Base-by-base conservation (phyloP, 23 tunicate species). In the Corella eumyota region DNA sequence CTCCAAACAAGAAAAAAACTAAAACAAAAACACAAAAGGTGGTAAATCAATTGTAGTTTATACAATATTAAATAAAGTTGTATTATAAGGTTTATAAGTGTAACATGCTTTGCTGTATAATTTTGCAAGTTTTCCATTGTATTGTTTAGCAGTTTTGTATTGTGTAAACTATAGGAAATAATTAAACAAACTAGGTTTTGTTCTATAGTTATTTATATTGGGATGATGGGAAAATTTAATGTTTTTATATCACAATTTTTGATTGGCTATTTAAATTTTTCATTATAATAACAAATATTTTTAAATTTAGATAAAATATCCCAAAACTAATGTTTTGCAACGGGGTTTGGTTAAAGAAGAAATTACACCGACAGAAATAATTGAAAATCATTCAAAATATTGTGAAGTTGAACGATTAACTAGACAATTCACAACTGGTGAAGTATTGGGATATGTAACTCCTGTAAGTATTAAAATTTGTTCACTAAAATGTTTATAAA, bases 401-500 rank as follows among this genome's bases (percentile, higher is more conserved):
- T 78, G 84, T 36, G 60, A 66, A 32, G 25, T 29, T 20, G 76
- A 86, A 2, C 71, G 71, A 60, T 45, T 50, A 15, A 31, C 21
- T 22, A 46, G 85, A 30, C 62, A 64, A 2, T 86, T 86, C 53
- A 38, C 59, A 23, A 27, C 80, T 35, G 95, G 95, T 2, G 70
- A 77, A 17, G 75, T 71, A 7, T 77, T 86, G 49, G 85, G 74
- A 49, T 86, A 86, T 72, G 80, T 86, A 2, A 86, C 85, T 46
- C 95, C 87, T 15, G 85, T 86, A 65, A 70, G 75, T 71, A 2
- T 6, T n/a, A 50, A 25, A 63, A 24, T 37, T 17, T 21, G 13
- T 55, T 44, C 20, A 13, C 20, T 20, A 17, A 55, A 13, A 55
- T 55, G 20, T 22, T 55, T 55, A 21, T 55, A n/a, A n/a, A n/a